These are phyloP conservation scores for Rhodeus uyekii DNA, from an alignment of 2,797 vertebrate species.

Conservation along the genomic window DNA sequence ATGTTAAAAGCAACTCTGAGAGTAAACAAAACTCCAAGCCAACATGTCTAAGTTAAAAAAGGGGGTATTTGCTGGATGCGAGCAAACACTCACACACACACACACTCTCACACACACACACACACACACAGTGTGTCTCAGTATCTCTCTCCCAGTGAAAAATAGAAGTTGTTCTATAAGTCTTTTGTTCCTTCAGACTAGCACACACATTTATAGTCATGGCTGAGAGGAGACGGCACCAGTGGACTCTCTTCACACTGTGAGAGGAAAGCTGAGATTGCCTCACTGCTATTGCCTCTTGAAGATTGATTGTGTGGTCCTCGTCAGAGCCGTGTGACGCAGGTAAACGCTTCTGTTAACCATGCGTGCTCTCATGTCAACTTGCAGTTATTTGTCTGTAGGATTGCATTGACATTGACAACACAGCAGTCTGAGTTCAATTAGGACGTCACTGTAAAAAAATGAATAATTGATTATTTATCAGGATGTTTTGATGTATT, in stretches of 20 bases:
- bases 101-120: background rate
- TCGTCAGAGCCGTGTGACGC: constrained; percentile 26
- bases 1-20: background rate
- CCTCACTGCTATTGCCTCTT: constrained; percentile 8
- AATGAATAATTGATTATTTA: no score
- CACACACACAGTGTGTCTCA: no score
- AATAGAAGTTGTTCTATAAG: constrained; percentile 68
- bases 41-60: constrained; percentile 14
- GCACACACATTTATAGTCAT: constrained; percentile 66
- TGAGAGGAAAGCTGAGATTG: constrained; percentile 48
- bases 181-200: constrained; percentile 74
- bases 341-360: constrained; percentile 52
- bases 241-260: constrained; percentile 64
- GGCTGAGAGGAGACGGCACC: constrained; percentile 75
- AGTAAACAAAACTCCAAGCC: constrained; percentile 34
- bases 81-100: constrained; percentile 33
- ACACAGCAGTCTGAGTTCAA: background rate
- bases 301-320: constrained; percentile 28
- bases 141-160: constrained; percentile 56
- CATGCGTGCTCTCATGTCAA: constrained; percentile 18
- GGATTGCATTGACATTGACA: background rate
- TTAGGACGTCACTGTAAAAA: background rate
- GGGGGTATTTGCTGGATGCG: background rate
- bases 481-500: background rate
- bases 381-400: background rate